Evolutionary conservation across 2,797 vertebrate genomes (phyloP).

Genomic region (Prionace glauca): DNA sequence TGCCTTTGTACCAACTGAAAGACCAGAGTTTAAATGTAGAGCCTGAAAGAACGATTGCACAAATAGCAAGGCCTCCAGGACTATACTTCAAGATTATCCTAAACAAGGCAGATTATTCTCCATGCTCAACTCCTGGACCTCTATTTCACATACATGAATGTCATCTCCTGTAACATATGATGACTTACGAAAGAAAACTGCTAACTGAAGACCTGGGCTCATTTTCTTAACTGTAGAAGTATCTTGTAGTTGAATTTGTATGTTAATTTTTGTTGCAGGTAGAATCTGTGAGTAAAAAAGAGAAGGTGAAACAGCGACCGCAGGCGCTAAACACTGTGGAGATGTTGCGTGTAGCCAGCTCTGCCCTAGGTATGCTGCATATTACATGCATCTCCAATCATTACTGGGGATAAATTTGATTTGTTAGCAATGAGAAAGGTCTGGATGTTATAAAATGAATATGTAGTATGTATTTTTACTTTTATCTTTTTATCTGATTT

Average conservation of each 20-base stretch:
- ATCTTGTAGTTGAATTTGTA: background rate
- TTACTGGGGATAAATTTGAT: background rate
- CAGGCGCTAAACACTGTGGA: constrained; percentile 93
- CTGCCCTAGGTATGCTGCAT: constrained; percentile 70
- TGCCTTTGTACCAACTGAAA: background rate
- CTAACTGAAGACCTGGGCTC: background rate
- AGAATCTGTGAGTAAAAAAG: constrained; percentile 85
- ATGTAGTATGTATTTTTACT: background rate
- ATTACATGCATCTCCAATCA: background rate
- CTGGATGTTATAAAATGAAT: background rate
- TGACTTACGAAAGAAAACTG: background rate
- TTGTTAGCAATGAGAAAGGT: background rate
- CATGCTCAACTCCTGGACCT: background rate
- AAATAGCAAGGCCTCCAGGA: background rate
- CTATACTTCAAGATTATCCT: background rate
- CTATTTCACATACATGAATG: background rate
- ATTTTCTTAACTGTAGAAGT: background rate
- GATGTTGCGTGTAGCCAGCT: constrained; percentile 93
- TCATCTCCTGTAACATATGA: background rate
- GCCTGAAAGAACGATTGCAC: background rate
- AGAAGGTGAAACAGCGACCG: constrained; percentile 91
- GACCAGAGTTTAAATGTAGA: background rate
- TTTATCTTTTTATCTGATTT: background rate
- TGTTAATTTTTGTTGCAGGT: constrained; percentile 61
- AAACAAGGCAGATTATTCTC: background rate